These are phyloP conservation scores for Gasterosteus aculeatus DNA, from an alignment of 2,113 vertebrate genomes.

Conservation along the genomic window DNA sequence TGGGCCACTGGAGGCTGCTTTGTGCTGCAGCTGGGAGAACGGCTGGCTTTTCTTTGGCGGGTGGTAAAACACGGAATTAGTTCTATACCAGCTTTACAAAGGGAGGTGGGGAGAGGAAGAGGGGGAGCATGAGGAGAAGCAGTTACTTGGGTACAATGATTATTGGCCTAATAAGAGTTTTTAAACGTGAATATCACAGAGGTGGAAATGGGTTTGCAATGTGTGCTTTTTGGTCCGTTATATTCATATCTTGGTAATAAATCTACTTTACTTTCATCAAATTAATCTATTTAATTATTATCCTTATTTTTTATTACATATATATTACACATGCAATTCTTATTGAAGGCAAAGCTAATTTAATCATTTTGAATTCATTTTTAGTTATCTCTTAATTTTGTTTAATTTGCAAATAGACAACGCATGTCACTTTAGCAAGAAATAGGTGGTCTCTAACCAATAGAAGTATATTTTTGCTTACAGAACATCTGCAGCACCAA, in stretches of 20 bases:
- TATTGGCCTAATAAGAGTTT: neutral
- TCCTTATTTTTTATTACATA: neutral
- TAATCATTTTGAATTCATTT: no score
- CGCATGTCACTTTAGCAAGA: no score
- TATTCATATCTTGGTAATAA: neutral
- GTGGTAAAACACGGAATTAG: conserved; percentile 40
- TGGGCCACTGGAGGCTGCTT: conserved; percentile 3
- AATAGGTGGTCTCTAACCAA: no score
- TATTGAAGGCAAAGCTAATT: no score
- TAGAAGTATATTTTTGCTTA: neutral
- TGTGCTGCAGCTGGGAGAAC: conserved; percentile 50
- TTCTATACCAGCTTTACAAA: conserved; percentile 66
- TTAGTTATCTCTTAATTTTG: no score
- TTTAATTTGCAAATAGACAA: no score
- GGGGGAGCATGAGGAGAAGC: conserved; percentile 41
- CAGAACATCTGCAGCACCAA: neutral
- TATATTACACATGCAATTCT: neutral
- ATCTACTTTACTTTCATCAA: neutral
- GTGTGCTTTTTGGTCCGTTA: neutral
- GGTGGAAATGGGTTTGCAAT: neutral
- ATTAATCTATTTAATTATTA: neutral
- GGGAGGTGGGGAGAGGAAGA: conserved; percentile 13
- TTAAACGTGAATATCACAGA: neutral
- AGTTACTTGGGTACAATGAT: conserved; percentile 10
- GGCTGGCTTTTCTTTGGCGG: conserved; percentile 43